A percentile compares a stretch with the other conserved stretches of the same genome.
phyloP scores from a whole-genome alignment of 2,113 vertebrate species.

The Origma solitaria region DNA sequence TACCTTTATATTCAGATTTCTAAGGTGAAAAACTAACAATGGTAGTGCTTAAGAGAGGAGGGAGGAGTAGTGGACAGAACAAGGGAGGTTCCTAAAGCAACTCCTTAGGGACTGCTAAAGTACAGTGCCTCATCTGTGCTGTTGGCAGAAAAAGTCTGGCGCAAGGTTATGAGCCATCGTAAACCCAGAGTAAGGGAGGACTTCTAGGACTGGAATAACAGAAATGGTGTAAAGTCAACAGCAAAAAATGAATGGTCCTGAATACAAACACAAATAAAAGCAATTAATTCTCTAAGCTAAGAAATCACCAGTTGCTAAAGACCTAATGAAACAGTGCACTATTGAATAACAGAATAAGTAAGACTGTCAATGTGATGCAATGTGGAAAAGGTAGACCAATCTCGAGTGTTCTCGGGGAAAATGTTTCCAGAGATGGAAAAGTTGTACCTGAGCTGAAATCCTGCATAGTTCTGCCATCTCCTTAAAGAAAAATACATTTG shows the following conservation, averaged over 20 bases:
- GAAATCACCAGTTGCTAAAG: not conserved
- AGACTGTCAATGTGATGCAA: not conserved
- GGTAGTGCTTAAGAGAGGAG: not conserved
- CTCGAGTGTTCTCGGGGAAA: not conserved
- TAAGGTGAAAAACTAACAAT: not conserved
- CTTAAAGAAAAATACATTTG: not conserved
- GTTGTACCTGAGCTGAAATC: not conserved
- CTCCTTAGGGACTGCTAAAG: not conserved
- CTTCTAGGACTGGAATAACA: not conserved
- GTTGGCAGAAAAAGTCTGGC: not conserved
- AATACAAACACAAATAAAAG: not conserved
- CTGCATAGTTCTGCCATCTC: not conserved
- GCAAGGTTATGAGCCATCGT: not conserved
- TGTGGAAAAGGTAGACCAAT: not conserved
- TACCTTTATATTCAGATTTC: not conserved
- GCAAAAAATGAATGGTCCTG: not conserved
- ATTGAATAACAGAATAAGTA: not conserved
- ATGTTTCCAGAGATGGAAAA: not conserved
- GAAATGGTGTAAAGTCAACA: not conserved
- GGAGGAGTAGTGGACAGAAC: rapidly evolving
- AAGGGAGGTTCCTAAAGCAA: not conserved
- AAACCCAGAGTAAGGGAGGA: not conserved
- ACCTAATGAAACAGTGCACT: not conserved
- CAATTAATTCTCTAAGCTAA: not conserved
- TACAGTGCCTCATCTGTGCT: not conserved